These are phyloP conservation scores for Brachionus koreanus DNA, from an alignment of 1,140 invertebrate species.

Conservation along the genomic window DNA sequence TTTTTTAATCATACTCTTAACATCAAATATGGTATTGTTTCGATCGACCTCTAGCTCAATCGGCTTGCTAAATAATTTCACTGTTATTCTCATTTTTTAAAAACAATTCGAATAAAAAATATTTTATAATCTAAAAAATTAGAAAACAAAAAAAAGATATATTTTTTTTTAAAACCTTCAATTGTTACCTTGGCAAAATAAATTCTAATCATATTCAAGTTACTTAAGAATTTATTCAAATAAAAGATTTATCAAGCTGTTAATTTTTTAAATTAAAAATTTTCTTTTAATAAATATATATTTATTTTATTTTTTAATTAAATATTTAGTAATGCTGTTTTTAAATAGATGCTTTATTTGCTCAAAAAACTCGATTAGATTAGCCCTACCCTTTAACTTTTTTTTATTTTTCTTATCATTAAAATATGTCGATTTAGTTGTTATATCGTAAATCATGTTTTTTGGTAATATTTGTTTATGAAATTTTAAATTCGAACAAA, in stretches of 20 bases:
- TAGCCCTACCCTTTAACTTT: background rate
- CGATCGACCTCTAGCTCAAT: background rate
- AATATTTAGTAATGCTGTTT: background rate
- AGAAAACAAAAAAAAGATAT: too few species aligned
- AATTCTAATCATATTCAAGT: background rate
- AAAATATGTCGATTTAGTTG: background rate
- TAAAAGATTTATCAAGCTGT: background rate
- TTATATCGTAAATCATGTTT: background rate
- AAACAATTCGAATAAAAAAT: background rate
- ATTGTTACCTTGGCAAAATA: background rate
- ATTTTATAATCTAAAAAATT: too few species aligned
- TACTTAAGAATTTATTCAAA: background rate
- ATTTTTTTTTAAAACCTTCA: background rate
- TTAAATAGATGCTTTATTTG: background rate
- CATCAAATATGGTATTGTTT: conserved; percentile 11
- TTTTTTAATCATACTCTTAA: conserved; percentile 20
- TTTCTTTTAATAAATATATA: background rate
- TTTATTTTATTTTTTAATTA: background rate
- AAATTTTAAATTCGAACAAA: background rate
- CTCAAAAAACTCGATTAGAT: background rate
- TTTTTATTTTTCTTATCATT: background rate
- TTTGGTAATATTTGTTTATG: background rate
- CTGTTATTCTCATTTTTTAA: conserved; percentile 36
- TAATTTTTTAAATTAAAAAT: background rate
- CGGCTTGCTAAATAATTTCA: conserved; percentile 13